Evolutionary conservation across 2,797 vertebrate genomes (phyloP), one percentile per base, ranked within the genome.

Genomic region (Microctenopoma lineatum): DNA sequence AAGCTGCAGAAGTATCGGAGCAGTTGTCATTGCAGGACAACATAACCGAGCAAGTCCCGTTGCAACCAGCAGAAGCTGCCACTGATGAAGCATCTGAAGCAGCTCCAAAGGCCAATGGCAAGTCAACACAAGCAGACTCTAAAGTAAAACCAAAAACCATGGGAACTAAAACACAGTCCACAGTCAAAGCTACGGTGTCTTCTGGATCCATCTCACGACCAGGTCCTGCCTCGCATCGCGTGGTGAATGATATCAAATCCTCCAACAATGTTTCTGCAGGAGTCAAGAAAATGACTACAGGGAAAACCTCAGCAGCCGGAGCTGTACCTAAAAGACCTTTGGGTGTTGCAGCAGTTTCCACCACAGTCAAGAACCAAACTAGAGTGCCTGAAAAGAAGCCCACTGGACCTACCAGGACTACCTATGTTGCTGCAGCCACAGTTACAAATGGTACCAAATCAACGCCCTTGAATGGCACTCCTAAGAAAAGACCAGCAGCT

Each of bases 341-440:
- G 34, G 79, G 77, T 15, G 58, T 34, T 1, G 52, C 87, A 18
- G 72, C 77, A 4, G 52, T 13, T 53, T 70, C 83, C 12, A 53
- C 69, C 36, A 41, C 46, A 0, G 63, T 72, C 63, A 91, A 70
- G 59, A 85, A 75, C 66, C 91, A 85, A 52, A 67, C 62, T 0
- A 87, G 83, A 79, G 79, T 68, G 25, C 74, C 83, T 25, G 90
- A 92, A 16, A 89, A 72, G 78, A 94, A 80, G 61, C 67, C 89
- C n/a, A 66, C 44, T 39, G 90, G 69, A 75, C 38, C 54, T 4
- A 26, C 75, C n/a, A 83, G 80, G 72, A 63, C 84, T 26, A 58
- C 82, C 16, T 79, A 86, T 45, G 64, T 58, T 39, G 52, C 89
- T 69, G 66, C 86, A 29, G 41, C 77, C 55, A 34, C 79, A 0